Evolutionary conservation across 2,113 vertebrate genomes (phyloP).

Genomic region (Myotis brandtii): DNA sequence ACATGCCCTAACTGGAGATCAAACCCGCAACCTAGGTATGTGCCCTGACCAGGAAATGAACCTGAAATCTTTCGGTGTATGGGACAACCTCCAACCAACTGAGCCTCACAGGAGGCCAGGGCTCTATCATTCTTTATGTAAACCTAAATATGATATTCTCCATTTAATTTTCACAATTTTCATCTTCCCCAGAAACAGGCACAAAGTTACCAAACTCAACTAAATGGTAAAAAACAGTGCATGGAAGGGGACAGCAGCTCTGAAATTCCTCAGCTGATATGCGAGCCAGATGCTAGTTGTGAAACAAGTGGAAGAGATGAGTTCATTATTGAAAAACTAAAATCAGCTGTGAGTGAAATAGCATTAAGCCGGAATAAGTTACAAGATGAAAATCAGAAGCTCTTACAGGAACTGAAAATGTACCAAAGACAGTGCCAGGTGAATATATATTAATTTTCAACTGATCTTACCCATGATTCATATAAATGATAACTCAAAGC

Average conservation of each 20-base stretch:
- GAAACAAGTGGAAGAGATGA: constrained; percentile 75
- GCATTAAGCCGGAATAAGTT: constrained; percentile 83
- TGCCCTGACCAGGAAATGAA: background rate
- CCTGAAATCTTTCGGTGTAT: background rate
- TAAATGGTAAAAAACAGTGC: constrained; percentile 72
- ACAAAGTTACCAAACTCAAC: constrained; percentile 82
- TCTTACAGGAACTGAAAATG: constrained; percentile 84
- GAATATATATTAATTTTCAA: constrained; percentile 12
- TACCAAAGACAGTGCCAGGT: constrained; percentile 88
- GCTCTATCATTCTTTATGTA: background rate
- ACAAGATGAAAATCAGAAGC: constrained; percentile 87
- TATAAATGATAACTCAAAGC: background rate
- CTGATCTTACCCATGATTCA: background rate
- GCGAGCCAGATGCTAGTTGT: constrained; percentile 49
- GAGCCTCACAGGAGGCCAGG: background rate
- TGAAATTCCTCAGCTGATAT: constrained; percentile 49
- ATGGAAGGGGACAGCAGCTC: constrained; percentile 68
- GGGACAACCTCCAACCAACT: background rate
- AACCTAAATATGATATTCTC: constrained; percentile 25
- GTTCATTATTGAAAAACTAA: constrained; percentile 84
- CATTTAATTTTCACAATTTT: constrained; percentile 53
- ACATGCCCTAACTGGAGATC: background rate
- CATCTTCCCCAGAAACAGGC: constrained; percentile 83
- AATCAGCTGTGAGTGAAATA: constrained; percentile 85
- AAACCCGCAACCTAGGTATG: background rate